Conservation (phyloP, 2,113 vertebrate genomes). For the Beaufortia kweichowensis region DNA sequence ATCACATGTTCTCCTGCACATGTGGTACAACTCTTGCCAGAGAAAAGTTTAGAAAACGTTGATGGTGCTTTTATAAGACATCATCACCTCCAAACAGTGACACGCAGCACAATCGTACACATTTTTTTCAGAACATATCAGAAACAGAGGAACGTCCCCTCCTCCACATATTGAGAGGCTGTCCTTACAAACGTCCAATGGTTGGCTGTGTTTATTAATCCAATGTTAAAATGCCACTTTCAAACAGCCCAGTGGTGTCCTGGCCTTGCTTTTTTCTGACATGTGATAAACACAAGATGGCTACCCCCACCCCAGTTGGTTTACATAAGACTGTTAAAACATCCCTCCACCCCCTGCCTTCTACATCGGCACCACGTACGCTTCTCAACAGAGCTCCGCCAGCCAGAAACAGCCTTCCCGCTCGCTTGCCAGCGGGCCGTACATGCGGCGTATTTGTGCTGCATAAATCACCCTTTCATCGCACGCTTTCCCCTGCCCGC, state of each 20-base stretch:
- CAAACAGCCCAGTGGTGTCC: slow-evolving; percentile 51
- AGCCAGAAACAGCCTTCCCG: slow-evolving; percentile 50
- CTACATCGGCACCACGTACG: slow-evolving; percentile 21
- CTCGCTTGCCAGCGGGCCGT: slow-evolving; percentile 38
- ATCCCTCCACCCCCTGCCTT: slow-evolving; percentile 47
- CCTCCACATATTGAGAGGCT: slow-evolving; percentile 7
- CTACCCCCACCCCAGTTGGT: slow-evolving; percentile 51
- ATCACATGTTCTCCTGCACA: slow-evolving; percentile 14
- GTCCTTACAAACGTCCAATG: slow-evolving; percentile 28
- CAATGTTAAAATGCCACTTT: slow-evolving; percentile 49
- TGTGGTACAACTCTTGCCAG: background rate
- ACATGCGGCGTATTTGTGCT: slow-evolving; percentile 47
- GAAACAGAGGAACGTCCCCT: slow-evolving; percentile 37
- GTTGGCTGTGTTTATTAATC: slow-evolving; percentile 57
- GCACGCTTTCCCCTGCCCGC: slow-evolving; percentile 38
- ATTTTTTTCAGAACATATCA: slow-evolving; percentile 1
- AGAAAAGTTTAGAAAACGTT: background rate
- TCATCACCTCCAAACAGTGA: background rate
- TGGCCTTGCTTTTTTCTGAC: slow-evolving; percentile 37
- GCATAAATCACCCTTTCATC: slow-evolving; percentile 65
- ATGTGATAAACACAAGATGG: slow-evolving; percentile 57
- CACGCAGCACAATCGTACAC: slow-evolving; percentile 2
- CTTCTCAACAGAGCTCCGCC: slow-evolving; percentile 35
- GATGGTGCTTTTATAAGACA: slow-evolving; percentile 17
- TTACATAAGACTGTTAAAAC: slow-evolving; percentile 59